Percentiles rank a stretch among this genome's conserved stretches.
These are phyloP conservation scores for Spheniscus mendiculus DNA, from an alignment of 2,113 vertebrate genomes.

Conservation along the genomic window DNA sequence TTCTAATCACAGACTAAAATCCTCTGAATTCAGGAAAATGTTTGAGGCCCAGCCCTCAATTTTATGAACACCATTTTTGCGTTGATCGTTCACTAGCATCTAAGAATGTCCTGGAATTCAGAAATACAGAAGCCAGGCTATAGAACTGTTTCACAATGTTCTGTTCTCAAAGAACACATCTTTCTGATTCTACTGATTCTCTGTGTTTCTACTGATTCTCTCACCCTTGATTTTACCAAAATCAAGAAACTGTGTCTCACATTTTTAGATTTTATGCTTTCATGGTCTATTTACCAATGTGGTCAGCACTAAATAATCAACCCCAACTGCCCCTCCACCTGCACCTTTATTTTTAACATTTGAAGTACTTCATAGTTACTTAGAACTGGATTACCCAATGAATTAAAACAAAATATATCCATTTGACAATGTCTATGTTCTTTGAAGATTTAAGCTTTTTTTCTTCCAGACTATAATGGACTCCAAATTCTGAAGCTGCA, in stretches of 20 bases:
- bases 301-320: neutral
- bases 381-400: neutral
- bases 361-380: neutral
- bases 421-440: neutral
- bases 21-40: neutral
- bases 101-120: neutral
- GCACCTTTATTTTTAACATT: neutral
- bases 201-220: neutral
- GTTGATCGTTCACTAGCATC: neutral
- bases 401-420: neutral
- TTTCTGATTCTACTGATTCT: neutral
- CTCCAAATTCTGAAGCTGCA: neutral
- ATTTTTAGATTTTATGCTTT: neutral
- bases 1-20: neutral
- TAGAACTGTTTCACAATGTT: neutral
- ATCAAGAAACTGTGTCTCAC: neutral
- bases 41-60: neutral
- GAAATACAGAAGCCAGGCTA: neutral
- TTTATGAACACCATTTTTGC: neutral
- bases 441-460: neutral
- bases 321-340: neutral
- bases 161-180: neutral
- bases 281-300: neutral
- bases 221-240: neutral
- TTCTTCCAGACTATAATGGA: neutral